Base-by-base conservation (phyloP, 2,113 vertebrate species). In the Hiodon alosoides region DNA sequence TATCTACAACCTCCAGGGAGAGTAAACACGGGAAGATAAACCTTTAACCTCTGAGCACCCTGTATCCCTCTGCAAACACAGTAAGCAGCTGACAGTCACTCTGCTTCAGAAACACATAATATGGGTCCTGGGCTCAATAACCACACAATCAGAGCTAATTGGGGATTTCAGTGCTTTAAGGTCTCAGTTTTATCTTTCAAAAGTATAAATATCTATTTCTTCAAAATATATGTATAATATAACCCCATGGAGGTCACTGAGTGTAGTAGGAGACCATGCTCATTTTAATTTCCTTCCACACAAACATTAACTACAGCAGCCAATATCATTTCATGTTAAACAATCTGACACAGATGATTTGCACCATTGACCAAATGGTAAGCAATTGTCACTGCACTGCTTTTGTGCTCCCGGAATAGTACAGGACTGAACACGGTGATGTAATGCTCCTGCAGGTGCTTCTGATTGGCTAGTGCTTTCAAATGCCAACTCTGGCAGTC, bases 371-470 rank as follows among this genome's bases (percentile, higher is more conserved):
- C 17, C 55, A 48, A 72, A 51, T 3, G 14, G 10, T 51, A 31
- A 72, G 57, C 46, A 46, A 60, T 60, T 61, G 14, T 75, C 71
- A 55, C 77, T 74, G 76, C 73, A 67, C 78, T 51, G 51, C 79
- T 82, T 84, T 79, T 81, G 72, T 75, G 73, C 70, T 76, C 57
- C 74, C 74, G 76, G 76, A 79, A 78, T 71, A 75, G 75, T 54
- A 79, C 74, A 73, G 78, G 70, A 76, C 55, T 61, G 70, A 81
- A 75, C 58, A 73, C 55, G 76, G 68, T 82, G 83, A 84, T 79
- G 79, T 82, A 77, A 84, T 84, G 81, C 58, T 80, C 58, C 75
- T 81, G 81, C 79, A 81, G 79, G 72, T 71, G 77, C 77, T 14
- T 76, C 76, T 81, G 78, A 81, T 80, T 78, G 74, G 83, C 74